Conservation (phyloP, 2,113 vertebrate genomes). For the Aramus guarauna region DNA sequence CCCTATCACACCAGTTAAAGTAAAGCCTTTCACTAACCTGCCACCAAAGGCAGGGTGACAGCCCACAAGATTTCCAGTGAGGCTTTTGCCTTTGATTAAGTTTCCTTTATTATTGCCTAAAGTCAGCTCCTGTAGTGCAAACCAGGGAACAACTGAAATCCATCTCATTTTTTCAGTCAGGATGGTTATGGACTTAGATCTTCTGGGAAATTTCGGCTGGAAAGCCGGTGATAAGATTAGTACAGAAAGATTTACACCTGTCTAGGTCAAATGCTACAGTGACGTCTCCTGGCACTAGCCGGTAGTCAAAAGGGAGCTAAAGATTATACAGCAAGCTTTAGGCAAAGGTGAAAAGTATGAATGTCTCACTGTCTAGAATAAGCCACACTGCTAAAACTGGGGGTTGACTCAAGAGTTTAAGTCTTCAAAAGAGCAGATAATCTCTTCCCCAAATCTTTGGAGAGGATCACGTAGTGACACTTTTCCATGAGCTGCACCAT, state of each 20-base stretch:
- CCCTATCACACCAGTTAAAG: neutral
- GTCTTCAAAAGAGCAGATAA: neutral
- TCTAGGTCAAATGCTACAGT: neutral
- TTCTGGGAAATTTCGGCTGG: neutral
- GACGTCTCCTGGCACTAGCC: neutral
- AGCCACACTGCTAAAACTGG: neutral
- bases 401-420: neutral
- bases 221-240: neutral
- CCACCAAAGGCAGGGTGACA: neutral
- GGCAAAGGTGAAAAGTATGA: neutral
- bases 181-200: neutral
- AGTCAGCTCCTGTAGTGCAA: neutral
- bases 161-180: neutral
- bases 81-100: neutral
- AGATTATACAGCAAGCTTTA: neutral
- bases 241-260: neutral
- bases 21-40: neutral
- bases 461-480: neutral
- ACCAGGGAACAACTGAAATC: rapidly evolving
- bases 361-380: neutral
- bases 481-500: neutral
- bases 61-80: neutral
- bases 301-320: neutral
- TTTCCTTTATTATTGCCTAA: neutral
- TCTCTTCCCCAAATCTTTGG: neutral